Conservation (phyloP, 1,140 invertebrate genomes). For the Diorhabda elongata region DNA sequence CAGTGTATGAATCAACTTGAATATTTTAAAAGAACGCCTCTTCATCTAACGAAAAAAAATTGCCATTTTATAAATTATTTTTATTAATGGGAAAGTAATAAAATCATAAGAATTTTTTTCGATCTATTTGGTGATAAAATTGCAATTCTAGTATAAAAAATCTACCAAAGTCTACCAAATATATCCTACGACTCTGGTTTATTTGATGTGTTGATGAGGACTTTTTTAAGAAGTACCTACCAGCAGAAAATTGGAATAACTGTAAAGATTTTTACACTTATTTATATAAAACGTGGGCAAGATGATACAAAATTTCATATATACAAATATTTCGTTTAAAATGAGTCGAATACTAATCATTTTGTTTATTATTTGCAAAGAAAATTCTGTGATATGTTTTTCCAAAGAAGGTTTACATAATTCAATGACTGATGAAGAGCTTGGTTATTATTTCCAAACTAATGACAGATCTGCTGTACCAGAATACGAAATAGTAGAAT, state of each 20-base stretch:
- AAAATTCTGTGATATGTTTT: conserved; percentile 8
- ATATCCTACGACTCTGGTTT: background rate
- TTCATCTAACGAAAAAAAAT: too few relatives aligned
- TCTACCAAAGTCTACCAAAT: too few relatives aligned
- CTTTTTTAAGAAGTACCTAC: conserved; percentile 3
- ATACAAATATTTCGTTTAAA: background rate
- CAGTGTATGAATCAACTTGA: too few relatives aligned
- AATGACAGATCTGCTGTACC: conserved; percentile 26
- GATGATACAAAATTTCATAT: background rate
- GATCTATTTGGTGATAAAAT: too few relatives aligned
- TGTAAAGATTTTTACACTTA: conserved; percentile 1
- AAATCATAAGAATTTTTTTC: too few relatives aligned
- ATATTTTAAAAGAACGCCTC: too few relatives aligned
- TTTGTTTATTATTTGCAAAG: conserved; percentile 10
- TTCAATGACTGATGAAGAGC: conserved; percentile 34
- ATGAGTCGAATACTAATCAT: conserved; percentile 2
- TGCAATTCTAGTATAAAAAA: too few relatives aligned
- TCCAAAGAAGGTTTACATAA: conserved; percentile 27
- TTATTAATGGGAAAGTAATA: too few relatives aligned
- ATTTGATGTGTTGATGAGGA: background rate
- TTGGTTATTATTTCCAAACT: conserved; percentile 40
- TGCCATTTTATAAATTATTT: too few relatives aligned
- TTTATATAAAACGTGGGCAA: background rate
- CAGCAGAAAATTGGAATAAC: conserved; percentile 18
- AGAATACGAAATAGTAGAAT: conserved; percentile 40